A percentile compares a stretch with the other conserved stretches of the same genome.
These are phyloP conservation scores for Dendronephthya gigantea DNA, from an alignment of 64 coral and sea anemone species.

Conservation along the genomic window DNA sequence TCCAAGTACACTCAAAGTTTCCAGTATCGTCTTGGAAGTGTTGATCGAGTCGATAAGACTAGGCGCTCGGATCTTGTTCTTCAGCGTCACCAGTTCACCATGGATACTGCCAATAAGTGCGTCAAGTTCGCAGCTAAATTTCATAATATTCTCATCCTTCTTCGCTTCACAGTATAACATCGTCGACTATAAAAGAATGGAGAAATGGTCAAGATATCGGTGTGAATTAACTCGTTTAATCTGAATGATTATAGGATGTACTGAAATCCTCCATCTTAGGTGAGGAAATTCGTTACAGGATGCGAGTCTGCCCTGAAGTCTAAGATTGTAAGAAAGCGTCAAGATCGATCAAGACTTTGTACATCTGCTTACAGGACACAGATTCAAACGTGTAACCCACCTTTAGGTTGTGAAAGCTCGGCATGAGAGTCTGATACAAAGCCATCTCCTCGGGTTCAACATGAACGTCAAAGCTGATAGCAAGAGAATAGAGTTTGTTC, in stretches of 20 bases:
- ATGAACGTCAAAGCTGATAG: conserved; percentile 61
- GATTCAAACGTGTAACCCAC: conserved; percentile 28
- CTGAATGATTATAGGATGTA: too few relatives aligned
- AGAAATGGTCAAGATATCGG: too few relatives aligned
- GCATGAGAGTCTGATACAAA: conserved; percentile 80
- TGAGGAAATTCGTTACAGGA: too few relatives aligned
- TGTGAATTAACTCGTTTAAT: too few relatives aligned
- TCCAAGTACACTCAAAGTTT: not conserved
- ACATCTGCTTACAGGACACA: too few relatives aligned
- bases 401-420: conserved; percentile 92
- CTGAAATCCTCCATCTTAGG: too few relatives aligned
- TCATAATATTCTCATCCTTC: conserved; percentile 17
- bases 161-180: conserved; percentile 3
- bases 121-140: not conserved
- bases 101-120: not conserved
- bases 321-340: too few relatives aligned
- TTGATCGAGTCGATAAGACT: not conserved
- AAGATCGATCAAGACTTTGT: too few relatives aligned
- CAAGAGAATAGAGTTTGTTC: conserved; percentile 69
- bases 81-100: not conserved
- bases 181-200: not conserved
- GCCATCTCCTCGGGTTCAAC: conserved; percentile 71
- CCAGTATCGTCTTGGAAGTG: not conserved
- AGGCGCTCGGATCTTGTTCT: not conserved
- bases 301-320: too few relatives aligned